phyloP scores from a whole-genome alignment of 2,113 vertebrate genomes.

The Bos indicus region DNA sequence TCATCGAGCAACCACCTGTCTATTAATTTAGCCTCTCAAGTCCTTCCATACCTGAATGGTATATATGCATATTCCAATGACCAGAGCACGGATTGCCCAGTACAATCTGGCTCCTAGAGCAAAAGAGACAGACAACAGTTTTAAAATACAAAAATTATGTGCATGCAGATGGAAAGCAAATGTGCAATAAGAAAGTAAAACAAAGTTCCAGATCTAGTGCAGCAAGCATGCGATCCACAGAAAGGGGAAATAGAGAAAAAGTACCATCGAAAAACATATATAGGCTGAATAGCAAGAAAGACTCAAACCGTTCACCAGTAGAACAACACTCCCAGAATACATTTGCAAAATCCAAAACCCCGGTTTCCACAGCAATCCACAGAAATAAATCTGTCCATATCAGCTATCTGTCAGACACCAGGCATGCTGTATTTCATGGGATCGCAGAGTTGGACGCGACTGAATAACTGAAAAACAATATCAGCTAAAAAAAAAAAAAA shows the following conservation, averaged over 20 bases:
- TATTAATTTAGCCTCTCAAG: neutral
- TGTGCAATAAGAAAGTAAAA: neutral
- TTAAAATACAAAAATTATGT: neutral
- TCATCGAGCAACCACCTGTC: neutral
- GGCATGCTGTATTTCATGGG: neutral
- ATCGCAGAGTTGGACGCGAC: fast-evolving
- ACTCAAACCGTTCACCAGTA: neutral
- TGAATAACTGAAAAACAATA: neutral
- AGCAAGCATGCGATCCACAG: neutral
- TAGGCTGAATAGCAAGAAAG: neutral
- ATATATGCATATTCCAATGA: neutral
- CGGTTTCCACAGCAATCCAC: neutral
- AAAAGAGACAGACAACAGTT: neutral
- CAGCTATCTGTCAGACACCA: neutral
- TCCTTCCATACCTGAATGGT: neutral
- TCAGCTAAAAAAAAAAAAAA: neutral
- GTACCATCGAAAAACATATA: neutral
- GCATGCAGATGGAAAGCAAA: neutral
- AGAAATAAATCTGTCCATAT: neutral
- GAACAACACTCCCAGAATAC: neutral
- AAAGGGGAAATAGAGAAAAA: neutral
- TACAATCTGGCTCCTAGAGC: neutral
- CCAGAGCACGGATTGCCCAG: neutral
- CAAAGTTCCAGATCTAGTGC: neutral
- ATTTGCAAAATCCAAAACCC: neutral